phyloP scores from a whole-genome alignment of 1,140 invertebrate genomes.

The Drosophila busckii region DNA sequence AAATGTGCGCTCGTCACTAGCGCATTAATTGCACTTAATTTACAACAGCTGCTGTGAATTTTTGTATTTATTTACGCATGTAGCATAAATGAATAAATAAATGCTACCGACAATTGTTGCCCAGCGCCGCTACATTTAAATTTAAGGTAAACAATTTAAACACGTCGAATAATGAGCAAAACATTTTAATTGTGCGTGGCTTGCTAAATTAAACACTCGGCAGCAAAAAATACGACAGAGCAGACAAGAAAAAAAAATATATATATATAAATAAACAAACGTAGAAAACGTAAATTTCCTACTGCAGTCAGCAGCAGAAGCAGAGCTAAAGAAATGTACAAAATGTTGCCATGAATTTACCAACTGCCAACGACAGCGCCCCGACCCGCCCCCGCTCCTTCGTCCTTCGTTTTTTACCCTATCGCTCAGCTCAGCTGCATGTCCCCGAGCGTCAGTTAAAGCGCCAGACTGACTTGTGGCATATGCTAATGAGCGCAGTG shows the following conservation, averaged over 20 bases:
- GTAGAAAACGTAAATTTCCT: neutral
- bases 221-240: slow-evolving; percentile 3
- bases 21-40: slow-evolving; percentile 58
- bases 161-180: slow-evolving; percentile 41
- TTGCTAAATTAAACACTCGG: slow-evolving; percentile 39
- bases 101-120: slow-evolving; percentile 7
- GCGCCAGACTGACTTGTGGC: slow-evolving; percentile 57
- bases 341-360: slow-evolving; percentile 22
- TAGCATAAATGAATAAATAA: no score
- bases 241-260: neutral
- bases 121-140: slow-evolving; percentile 10
- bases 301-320: neutral
- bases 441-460: slow-evolving; percentile 39
- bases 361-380: neutral
- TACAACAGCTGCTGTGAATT: slow-evolving; percentile 43
- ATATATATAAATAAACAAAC: neutral
- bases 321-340: slow-evolving; percentile 27
- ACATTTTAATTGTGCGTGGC: slow-evolving; percentile 40
- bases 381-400: neutral
- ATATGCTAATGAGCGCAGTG: slow-evolving; percentile 68
- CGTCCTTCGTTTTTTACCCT: no score
- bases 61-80: slow-evolving; percentile 12
- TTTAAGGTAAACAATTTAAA: slow-evolving; percentile 42
- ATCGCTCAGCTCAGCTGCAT: no score
- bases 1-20: slow-evolving; percentile 16